Conservation (phyloP, 1,140 invertebrate genomes). For the Hycleus cichorii region DNA sequence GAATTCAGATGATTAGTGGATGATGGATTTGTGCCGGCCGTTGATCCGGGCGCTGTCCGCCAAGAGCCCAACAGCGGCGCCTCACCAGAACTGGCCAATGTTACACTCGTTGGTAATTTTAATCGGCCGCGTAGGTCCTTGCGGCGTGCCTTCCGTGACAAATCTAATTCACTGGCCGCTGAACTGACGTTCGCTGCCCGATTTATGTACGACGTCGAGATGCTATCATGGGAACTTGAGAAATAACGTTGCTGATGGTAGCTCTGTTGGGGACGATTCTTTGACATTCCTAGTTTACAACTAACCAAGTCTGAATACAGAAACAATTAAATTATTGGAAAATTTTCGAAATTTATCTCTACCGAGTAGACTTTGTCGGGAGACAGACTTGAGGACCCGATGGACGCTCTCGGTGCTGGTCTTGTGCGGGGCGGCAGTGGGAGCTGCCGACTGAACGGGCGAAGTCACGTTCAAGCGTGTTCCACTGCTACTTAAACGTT, state of each 20-base stretch:
- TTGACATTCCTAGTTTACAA: conserved; percentile 56
- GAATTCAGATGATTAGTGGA: conserved; percentile 59
- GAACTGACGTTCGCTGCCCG: conserved; percentile 51
- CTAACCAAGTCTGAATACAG: conserved; percentile 52
- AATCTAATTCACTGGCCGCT: conserved; percentile 64
- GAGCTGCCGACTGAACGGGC: conserved; percentile 37
- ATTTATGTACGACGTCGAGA: conserved; percentile 64
- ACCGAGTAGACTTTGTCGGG: conserved; percentile 38
- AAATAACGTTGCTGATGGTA: conserved; percentile 47
- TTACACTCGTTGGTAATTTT: conserved; percentile 52
- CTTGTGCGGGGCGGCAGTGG: conserved; percentile 33
- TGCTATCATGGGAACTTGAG: conserved; percentile 65
- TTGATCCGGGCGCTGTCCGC: conserved; percentile 53
- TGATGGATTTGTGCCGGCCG: conserved; percentile 49
- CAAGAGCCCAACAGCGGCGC: conserved; percentile 49
- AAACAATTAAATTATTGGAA: neutral
- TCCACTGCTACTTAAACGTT: conserved; percentile 44
- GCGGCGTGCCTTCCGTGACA: conserved; percentile 57
- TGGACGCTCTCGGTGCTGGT: conserved; percentile 37
- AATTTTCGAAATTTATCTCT: conserved; percentile 11
- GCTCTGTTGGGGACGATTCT: conserved; percentile 36
- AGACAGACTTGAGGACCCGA: conserved; percentile 45
- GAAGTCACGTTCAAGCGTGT: conserved; percentile 45
- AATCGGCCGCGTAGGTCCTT: conserved; percentile 57
- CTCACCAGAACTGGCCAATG: conserved; percentile 49